Base-by-base conservation (phyloP, 2,888 invertebrate genomes). In the Timema cristinae region DNA sequence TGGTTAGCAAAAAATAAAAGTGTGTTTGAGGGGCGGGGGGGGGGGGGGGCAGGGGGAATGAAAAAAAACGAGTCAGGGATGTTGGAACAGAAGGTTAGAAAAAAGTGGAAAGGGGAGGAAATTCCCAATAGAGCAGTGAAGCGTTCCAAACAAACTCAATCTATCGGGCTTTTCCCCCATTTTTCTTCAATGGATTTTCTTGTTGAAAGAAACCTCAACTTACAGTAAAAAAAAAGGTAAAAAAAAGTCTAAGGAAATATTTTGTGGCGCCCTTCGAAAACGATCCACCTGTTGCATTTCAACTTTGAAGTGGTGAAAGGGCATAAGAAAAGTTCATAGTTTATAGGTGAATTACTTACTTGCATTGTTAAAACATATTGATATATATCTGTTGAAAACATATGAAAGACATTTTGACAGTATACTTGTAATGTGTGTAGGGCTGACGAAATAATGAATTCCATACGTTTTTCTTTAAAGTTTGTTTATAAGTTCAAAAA, bases 241-340 rank as follows among this genome's bases (percentile, higher is more conserved):
- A 48, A 47, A 63, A 63, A 63, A 63, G 63, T 47, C 63, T 13
- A 63, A 63, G 63, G 63, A 63, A 32, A 63, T 63, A 63, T 63
- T 63, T 63, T 63, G 63, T 63, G 63, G 16, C 11, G 48, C 63
- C 63, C 63, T 63, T 63, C 63, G 63, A 48, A 63, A 63, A 63
- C 63, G 50, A 71, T 11, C 71, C 71, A 71, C 71, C 71, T 71
- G 71, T 71, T 71, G 71, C 52, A 68, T 52, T 51, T 54, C 61
- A 50, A 15, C 71, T 68, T 63, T 61, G 32, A 71, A 71, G 68
- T 71, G 56, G 71, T 67, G 71, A 67, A 50, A 68, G 67, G 67
- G 59, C 32, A 68, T 59, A 67, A 59, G 15, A 71, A 50, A 69
- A 32, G 32, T 5, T 48, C 47, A 47, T 63, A 47, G 48, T 63